These are phyloP conservation scores for Drosophila sulfurigaster DNA, from an alignment of 1,140 invertebrate genomes.

Conservation along the genomic window DNA sequence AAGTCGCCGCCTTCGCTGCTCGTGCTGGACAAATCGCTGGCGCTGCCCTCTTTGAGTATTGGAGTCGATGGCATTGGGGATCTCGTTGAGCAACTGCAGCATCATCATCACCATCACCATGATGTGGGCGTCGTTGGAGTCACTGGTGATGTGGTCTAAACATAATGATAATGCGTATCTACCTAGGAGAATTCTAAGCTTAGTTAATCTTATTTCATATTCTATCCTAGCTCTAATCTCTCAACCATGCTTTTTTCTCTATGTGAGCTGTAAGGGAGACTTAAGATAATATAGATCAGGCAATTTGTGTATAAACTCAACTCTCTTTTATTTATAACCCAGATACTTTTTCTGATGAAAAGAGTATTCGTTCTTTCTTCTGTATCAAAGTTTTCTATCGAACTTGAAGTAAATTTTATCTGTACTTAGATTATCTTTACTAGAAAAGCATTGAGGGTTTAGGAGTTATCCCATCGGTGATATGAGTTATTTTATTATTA, in stretches of 20 bases:
- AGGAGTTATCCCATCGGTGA: too few relatives aligned
- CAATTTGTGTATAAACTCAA: neutral
- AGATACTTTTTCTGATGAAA: neutral
- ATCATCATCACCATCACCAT: conserved; percentile 46
- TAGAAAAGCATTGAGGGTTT: too few relatives aligned
- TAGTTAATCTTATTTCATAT: conserved; percentile 49
- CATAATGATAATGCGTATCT: conserved; percentile 29
- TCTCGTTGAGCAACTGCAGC: conserved; percentile 69
- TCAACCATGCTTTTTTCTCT: conserved; percentile 38
- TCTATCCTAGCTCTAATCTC: conserved; percentile 40
- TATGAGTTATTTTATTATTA: too few relatives aligned
- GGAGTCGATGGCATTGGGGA: conserved; percentile 71
- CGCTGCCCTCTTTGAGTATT: conserved; percentile 72
- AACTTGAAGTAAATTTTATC: neutral
- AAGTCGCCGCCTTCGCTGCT: conserved; percentile 71
- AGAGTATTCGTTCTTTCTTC: conserved; percentile 4
- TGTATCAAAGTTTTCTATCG: neutral
- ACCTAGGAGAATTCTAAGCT: conserved; percentile 48
- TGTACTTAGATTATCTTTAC: too few relatives aligned
- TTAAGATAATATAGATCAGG: neutral
- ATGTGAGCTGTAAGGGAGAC: neutral
- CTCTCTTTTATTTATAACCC: neutral
- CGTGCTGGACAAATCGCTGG: conserved; percentile 72
- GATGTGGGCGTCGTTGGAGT: conserved; percentile 26
- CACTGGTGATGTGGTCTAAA: conserved; percentile 22